phyloP scores from a whole-genome alignment of 2,888 invertebrate genomes.

The Tachina grossa region DNA sequence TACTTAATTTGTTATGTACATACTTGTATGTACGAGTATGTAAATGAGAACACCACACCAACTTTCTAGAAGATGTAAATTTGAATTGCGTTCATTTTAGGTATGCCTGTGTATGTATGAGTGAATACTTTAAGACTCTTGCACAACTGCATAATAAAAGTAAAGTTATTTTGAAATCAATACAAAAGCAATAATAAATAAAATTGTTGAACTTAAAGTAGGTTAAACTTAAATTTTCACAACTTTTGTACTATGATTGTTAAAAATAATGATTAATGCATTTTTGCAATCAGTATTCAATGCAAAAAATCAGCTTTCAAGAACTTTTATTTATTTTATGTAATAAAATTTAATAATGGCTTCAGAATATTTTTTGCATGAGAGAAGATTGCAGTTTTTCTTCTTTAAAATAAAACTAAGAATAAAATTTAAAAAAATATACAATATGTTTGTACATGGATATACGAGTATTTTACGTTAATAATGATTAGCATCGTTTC shows the following conservation, averaged over 20 bases:
- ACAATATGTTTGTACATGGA: background rate
- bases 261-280: constrained; percentile 23
- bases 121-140: background rate
- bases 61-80: constrained; percentile 10
- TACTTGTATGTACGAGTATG: background rate
- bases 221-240: constrained; percentile 45
- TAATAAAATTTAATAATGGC: background rate
- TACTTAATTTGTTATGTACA: background rate
- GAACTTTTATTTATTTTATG: background rate
- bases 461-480: no score
- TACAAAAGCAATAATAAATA: constrained; percentile 30
- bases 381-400: no score
- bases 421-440: no score
- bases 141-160: background rate
- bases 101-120: no score
- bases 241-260: background rate
- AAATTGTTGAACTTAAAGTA: constrained; percentile 27
- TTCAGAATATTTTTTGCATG: no score
- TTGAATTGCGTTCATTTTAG: constrained; percentile 14
- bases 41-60: background rate
- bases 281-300: constrained; percentile 20
- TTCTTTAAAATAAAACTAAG: no score
- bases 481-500: no score
- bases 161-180: constrained; percentile 8
- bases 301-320: background rate